Base-by-base conservation (phyloP, 2,888 invertebrate genomes). In the Boloria selene region DNA sequence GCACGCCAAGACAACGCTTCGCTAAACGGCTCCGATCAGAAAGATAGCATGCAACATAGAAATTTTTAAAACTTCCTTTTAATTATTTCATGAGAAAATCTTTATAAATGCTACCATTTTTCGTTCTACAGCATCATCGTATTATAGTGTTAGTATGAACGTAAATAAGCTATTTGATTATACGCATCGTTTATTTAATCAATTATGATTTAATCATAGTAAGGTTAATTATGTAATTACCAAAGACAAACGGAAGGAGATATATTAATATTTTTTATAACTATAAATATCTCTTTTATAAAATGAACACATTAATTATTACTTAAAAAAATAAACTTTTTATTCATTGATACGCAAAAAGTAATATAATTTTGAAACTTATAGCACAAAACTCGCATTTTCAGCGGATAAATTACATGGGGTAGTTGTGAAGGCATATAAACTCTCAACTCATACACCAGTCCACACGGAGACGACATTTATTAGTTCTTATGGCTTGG, bases 371-470 rank as follows among this genome's bases (percentile, higher is more conserved):
- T 49, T 59, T 31, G 10, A 59, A 59, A 49, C 13, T 59, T 44
- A 18, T 47, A 52, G 31, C 17, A 61, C 56, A 31, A 54, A 60
- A 17, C 54, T 52, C 49, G 51, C 50, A 65, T 38, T 64, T 59
- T 54, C 47, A 69, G 59, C 61, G 51, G 38, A 51, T 51, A 68
- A 70, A 65, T 70, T 68, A 69, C 78, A 81, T 83, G 81, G 42
- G 56, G 56, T 67, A 56, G 61, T 70, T 67, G 69, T 71, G 65
- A 69, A 68, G 82, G 80, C 79, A 78, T 82, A 84, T 86, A 82
- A 86, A 85, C 80, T 83, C 87, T 88, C 85, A 84, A 86, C 84
- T 84, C 77, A 73, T 79, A 81, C 83, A 78, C 75, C 72, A 58
- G 51, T 65, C 67, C 68, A 64, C 60, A 53, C 54, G 54, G 44